Conservation (phyloP, 2,888 invertebrate species). For the Trachelus iudaicus region DNA sequence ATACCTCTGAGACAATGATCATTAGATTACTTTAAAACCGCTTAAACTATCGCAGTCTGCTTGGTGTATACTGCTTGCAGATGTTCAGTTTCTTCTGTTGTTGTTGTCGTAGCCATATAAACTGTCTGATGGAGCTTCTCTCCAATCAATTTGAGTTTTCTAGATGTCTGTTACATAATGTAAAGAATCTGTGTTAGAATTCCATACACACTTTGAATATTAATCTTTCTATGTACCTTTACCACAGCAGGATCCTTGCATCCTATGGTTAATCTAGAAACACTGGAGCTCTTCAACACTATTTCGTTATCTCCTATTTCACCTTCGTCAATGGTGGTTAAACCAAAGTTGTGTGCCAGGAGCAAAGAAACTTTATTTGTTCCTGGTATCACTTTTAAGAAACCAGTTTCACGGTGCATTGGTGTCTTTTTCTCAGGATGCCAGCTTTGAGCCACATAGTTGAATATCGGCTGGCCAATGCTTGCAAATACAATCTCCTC, state of each 20-base stretch:
- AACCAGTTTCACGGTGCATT: constrained; percentile 75
- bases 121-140: constrained; percentile 60
- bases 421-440: constrained; percentile 69
- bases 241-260: constrained; percentile 68
- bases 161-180: constrained; percentile 54
- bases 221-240: constrained; percentile 44
- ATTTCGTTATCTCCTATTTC: constrained; percentile 54
- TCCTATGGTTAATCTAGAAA: constrained; percentile 68
- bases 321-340: constrained; percentile 73
- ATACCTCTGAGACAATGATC: not conserved
- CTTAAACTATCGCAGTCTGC: constrained; percentile 23
- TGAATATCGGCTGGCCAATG: constrained; percentile 73
- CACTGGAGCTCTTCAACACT: constrained; percentile 64
- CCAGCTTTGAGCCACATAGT: constrained; percentile 68
- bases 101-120: constrained; percentile 70
- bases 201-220: not conserved
- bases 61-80: constrained; percentile 68
- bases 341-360: constrained; percentile 73
- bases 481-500: constrained; percentile 71
- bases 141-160: constrained; percentile 58
- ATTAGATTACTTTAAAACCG: not conserved
- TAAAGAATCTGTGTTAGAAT: not conserved
- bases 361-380: constrained; percentile 69
- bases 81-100: constrained; percentile 68
- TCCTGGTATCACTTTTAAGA: constrained; percentile 70